Evolutionary conservation across 2,888 invertebrate genomes (phyloP).

Genomic region (Heliconius hortense): DNA sequence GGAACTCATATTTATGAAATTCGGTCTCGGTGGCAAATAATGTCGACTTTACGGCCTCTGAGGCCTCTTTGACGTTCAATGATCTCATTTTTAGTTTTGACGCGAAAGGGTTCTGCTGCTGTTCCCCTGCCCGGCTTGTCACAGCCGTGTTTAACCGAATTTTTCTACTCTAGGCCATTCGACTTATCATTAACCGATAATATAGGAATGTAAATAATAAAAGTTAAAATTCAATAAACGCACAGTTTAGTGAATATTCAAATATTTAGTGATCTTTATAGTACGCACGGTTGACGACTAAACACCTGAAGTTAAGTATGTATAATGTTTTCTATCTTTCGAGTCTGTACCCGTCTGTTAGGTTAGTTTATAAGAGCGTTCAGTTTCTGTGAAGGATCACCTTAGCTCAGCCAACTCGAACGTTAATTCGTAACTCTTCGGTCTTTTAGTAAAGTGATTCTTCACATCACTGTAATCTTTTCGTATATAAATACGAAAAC

Average conservation of each 20-base stretch:
- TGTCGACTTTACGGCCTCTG: slow-evolving; percentile 65
- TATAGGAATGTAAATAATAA: slow-evolving; percentile 71
- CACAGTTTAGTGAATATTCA: slow-evolving; percentile 80
- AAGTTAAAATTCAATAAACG: slow-evolving; percentile 74
- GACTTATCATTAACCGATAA: slow-evolving; percentile 56
- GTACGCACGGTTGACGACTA: slow-evolving; percentile 68
- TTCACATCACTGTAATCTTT: slow-evolving; percentile 56
- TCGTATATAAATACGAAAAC: slow-evolving; percentile 58
- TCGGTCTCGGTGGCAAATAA: slow-evolving; percentile 92
- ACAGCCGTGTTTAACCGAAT: slow-evolving; percentile 56
- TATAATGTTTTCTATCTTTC: slow-evolving; percentile 67
- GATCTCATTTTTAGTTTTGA: slow-evolving; percentile 37
- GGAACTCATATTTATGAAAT: slow-evolving; percentile 96
- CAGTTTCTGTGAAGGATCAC: slow-evolving; percentile 53
- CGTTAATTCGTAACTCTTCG: background rate
- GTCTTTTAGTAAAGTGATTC: slow-evolving; percentile 24
- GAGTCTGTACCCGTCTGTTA: slow-evolving; percentile 70
- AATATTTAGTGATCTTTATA: slow-evolving; percentile 75
- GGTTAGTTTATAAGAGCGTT: slow-evolving; percentile 59
- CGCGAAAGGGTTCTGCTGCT: slow-evolving; percentile 48
- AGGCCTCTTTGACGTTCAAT: slow-evolving; percentile 48
- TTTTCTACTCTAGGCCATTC: slow-evolving; percentile 61
- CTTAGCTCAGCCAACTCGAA: slow-evolving; percentile 45
- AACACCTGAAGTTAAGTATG: slow-evolving; percentile 67
- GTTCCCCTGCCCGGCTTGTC: slow-evolving; percentile 43